These are phyloP conservation scores for Zosterops japonicus DNA, from an alignment of 2,113 vertebrate genomes.

Conservation along the genomic window DNA sequence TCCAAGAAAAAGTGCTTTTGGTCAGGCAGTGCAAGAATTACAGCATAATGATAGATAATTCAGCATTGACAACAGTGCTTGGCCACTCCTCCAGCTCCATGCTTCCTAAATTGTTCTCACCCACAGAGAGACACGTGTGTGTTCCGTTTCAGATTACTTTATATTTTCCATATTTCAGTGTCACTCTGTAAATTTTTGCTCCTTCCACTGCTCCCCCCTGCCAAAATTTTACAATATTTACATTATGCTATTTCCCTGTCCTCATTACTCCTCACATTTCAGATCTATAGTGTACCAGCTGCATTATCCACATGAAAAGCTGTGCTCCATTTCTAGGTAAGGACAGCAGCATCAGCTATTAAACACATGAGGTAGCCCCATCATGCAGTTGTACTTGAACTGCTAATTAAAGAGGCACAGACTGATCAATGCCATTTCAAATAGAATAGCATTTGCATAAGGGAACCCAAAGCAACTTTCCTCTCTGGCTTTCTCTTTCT, in stretches of 20 bases:
- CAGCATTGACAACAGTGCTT: background rate
- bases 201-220: rapidly evolving
- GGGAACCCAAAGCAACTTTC: background rate
- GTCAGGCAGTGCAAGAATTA: background rate
- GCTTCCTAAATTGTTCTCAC: background rate
- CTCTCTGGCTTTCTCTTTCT: background rate
- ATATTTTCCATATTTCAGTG: background rate
- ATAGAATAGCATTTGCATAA: background rate
- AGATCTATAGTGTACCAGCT: background rate
- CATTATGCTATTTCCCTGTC: background rate
- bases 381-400: background rate
- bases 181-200: background rate
- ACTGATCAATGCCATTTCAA: background rate
- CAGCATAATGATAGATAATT: background rate
- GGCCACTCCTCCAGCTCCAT: background rate
- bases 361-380: background rate
- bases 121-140: background rate
- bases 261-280: background rate
- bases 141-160: background rate
- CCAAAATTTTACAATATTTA: background rate
- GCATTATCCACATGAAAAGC: background rate
- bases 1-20: background rate
- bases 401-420: background rate
- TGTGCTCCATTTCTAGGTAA: background rate
- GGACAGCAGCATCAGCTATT: background rate